Base-by-base conservation (phyloP, 1,140 invertebrate species). In the Drosophila pectinifera region DNA sequence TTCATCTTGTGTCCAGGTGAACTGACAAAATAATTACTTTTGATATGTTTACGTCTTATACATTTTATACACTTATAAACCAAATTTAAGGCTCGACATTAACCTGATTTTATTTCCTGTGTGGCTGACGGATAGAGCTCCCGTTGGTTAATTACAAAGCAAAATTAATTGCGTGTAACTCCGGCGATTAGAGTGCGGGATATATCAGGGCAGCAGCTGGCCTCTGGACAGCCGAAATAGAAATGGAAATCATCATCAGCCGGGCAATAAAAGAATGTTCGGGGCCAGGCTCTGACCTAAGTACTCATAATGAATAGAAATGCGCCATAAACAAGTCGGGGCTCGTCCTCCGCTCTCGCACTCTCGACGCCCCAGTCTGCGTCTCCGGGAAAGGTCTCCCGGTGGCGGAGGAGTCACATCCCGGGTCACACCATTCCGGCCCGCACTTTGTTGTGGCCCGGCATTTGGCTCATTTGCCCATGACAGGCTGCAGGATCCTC, bases 151-250 rank as follows among this genome's bases (percentile, higher is more conserved):
- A 89, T 89, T 88, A 89, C 83, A 89, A 84, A 88, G 78, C 76
- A 84, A 73, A 88, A 88, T 89, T 88, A 88, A 88, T 88, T 89
- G 84, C 68, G 80, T 88, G 83, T 88, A 88, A 89, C 84, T 89
- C 67, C 39, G 57, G 51, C 84, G 83, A 88, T 88, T 88, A 88
- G 84, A 78, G 73, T 67, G 61, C 54, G 68, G 70, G 68, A 59
- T 67, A 77, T 80, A 64, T 75, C 70, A 38, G 61, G 34, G 28
- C 24, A 59, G 58, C 76, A 68, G 73, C 64, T 78, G 42, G 45
- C 41, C 65, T 43, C 36, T 55, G 73, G 70, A 28, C 34, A 38
- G 34, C 63, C 42, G 31, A 56, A 73, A 72, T 64, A 56, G 46
- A 53, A 59, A 65, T 70, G 73, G 74, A 41, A 65, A 69, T 77